Evolutionary conservation across 2,113 vertebrate genomes (phyloP), one percentile per base, ranked within the genome.

Genomic region (Hemibagrus wyckioides): DNA sequence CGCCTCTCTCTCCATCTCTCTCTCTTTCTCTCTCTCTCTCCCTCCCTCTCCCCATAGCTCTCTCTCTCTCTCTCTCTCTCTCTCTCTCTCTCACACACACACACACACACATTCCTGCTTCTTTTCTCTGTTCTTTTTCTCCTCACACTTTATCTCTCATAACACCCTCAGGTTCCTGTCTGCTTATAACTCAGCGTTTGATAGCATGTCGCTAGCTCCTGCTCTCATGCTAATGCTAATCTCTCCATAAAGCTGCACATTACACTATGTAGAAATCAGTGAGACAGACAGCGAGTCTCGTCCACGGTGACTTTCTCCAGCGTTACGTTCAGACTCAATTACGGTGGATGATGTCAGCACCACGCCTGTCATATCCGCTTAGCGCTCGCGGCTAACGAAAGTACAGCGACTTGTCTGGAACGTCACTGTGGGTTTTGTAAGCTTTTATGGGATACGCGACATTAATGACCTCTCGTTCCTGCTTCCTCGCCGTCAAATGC

Each of bases 391-490:
- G 85, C 67, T 82, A 83, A 67, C 85, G 50, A n/a, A 36, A 83
- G 83, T 81, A 50, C 56, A 52, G 63, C 52, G 69, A 65, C 67
- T 89, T 86, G 85, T 84, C 85, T 79, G 44, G 86, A 84, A 39
- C 36, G 85, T 86, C 81, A 63, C 15, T 23, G 75, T 79, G 82
- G 48, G 67, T 86, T 86, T 89, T 63, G 86, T 89, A 80, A 89
- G 85, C 71, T 57, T 80, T 57, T 21, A 25, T 69, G 63, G 44
- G 28, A 84, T 52, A 77, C 69, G 85, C 83, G 71, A 89, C 61
- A 80, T 84, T 79, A 86, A 86, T 54, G 54, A 86, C 81, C 88
- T 86, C 61, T 86, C 17, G 21, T 44, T 75, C 80, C 48, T 67
- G 80, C 56, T 67, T 52, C 44, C n/a, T 69, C 19, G 44, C 82